Evolutionary conservation across 2,888 invertebrate genomes (phyloP), one percentile per base, ranked within the genome.

Genomic region (Caradrina clavipalpis): DNA sequence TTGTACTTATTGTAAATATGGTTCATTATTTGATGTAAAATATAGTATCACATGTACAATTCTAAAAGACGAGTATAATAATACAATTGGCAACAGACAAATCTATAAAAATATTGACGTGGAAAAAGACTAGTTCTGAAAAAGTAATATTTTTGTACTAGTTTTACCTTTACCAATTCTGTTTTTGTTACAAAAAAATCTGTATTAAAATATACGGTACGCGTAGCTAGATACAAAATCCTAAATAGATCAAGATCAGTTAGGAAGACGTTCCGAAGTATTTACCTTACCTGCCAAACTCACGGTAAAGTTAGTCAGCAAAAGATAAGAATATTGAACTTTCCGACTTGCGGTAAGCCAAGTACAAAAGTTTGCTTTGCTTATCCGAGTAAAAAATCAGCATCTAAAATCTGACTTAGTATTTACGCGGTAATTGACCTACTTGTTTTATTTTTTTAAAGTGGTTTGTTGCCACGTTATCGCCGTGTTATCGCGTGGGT

Each of bases 311-410:
- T 67, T 17, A 63, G 39, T 73, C 73, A 68, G 60, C 76, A 10
- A 57, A 54, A 76, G 62, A 73, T 67, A 77, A 67, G 78, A 78
- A 67, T 63, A 73, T 63, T 39, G 51, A 77, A 76, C 21, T 63
- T 63, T 56, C 55, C 5, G 11, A 39, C 50, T 63, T 62, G 77
- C 21, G 77, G 22, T 35, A 21, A 66, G 31, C 39, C 22, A 63
- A 73, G 42, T 26, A 72, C 21, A 5, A 67, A 76, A 67, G 72
- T 76, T 67, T 39, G 22, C 61, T 76, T 63, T 39, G 22, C 61
- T 66, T 72, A 77, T 67, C 55, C 50, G 3, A 39, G 19, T 59
- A 49, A 61, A 73, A 72, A 62, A 72, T 67, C 55, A n/a, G 53
- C 47, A 21, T 68, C 35, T 49, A 59, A 63, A 72, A 50, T 47